phyloP scores from a whole-genome alignment of 2,113 vertebrate species.

The Takifugu bimaculatus region DNA sequence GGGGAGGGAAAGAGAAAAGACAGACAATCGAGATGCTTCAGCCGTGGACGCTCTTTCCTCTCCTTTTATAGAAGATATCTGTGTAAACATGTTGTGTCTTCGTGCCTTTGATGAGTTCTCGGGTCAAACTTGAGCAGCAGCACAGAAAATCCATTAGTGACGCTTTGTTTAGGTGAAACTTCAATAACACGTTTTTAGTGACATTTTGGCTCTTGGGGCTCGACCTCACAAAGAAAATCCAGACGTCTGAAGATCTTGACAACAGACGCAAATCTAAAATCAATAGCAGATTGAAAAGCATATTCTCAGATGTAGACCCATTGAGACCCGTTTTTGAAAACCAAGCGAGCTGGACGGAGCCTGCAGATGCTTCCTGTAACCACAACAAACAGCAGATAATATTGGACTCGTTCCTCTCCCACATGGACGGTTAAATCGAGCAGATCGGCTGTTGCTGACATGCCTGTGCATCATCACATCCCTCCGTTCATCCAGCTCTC shows the following conservation, averaged over 20 bases:
- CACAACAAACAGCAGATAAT: constrained; percentile 32
- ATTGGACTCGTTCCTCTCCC: not conserved
- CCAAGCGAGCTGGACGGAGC: not conserved
- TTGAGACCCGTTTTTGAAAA: too few species aligned
- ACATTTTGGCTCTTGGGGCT: not conserved
- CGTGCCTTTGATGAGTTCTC: constrained; percentile 8
- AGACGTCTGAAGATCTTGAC: not conserved
- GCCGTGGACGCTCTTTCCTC: constrained; percentile 44
- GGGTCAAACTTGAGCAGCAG: constrained; percentile 8
- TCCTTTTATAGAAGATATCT: constrained; percentile 68
- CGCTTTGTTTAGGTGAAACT: not conserved
- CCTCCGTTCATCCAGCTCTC: constrained; percentile 8
- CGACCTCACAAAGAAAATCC: not conserved
- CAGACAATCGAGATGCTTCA: constrained; percentile 17
- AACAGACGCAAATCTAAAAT: too few species aligned
- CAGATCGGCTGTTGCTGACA: not conserved
- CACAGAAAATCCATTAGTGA: not conserved
- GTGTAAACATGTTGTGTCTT: constrained; percentile 23
- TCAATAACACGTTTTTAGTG: not conserved
- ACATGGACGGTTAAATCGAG: constrained; percentile 1
- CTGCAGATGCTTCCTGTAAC: constrained; percentile 21
- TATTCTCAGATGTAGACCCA: too few species aligned
- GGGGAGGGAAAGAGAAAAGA: constrained; percentile 15
- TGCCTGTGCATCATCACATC: not conserved
- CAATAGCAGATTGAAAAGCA: too few species aligned